Conservation (phyloP, 2,113 vertebrate species). For the Natator depressus region DNA sequence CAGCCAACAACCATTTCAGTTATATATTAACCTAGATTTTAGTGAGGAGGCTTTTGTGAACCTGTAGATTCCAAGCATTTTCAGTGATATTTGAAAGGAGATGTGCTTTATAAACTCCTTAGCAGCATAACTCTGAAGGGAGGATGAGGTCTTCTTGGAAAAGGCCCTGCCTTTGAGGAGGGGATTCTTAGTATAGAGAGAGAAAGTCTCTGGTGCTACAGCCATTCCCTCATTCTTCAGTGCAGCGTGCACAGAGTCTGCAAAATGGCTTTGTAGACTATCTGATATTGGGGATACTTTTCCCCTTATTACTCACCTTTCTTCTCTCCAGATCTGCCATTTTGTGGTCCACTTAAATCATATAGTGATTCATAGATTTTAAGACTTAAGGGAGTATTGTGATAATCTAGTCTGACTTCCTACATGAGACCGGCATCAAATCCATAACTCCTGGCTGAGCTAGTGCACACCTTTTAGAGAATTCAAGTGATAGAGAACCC, state of each 20-base stretch:
- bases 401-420: background rate
- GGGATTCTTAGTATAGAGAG: background rate
- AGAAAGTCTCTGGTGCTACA: background rate
- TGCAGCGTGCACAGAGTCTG: background rate
- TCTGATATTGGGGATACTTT: background rate
- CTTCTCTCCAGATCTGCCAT: background rate
- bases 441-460: background rate
- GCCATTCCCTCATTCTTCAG: background rate
- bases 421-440: conserved; percentile 1
- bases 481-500: conserved; percentile 10
- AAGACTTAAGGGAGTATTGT: background rate
- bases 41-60: background rate
- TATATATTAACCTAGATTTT: background rate
- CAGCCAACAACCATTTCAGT: background rate
- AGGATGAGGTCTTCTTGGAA: background rate
- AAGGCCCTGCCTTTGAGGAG: background rate
- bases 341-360: background rate
- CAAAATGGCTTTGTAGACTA: background rate
- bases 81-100: background rate
- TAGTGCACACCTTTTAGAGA: conserved; percentile 29
- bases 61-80: background rate
- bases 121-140: background rate
- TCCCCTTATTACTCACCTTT: background rate
- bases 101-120: background rate
- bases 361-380: background rate